Base-by-base conservation (phyloP, 2,888 invertebrate species). In the Arctia plantaginis region DNA sequence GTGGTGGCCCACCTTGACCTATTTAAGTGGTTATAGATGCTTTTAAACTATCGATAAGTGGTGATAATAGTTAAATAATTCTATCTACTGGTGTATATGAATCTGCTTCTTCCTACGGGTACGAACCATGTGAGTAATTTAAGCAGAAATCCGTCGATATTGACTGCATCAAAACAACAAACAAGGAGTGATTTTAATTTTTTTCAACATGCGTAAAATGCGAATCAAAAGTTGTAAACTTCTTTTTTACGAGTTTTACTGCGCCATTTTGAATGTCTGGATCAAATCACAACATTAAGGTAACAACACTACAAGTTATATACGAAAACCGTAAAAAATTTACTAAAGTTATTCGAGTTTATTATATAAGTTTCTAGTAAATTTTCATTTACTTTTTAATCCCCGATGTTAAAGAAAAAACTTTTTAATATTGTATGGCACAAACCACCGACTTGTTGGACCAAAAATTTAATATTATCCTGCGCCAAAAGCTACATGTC, bases 391-490 rank as follows among this genome's bases (percentile, higher is more conserved):
- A 68, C 20, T 12, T 27, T 27, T 51, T 15, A 69, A 70, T 20
- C 51, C 27, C 39, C 44, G 35, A 66, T 62, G 62, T 71, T 64
- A 59, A 51, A 68, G 8, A 74, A 20, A 67, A 59, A 65, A 75
- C 73, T n/a, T 44, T 69, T 39, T 64, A 47, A 74, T n/a, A 27
- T 76, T 20, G 18, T n/a, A 55, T 41, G 59, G 59, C 55, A 72
- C 12, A 33, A 15, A 20, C 66, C 55, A 33, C 69, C 27, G 55
- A 15, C 33, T 47, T 39, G 33, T 72, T 75, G 74, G 80, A 71
- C 59, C 72, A 73, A 78, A 79, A 80, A 72, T 59, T 71, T 71
- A 72, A 76, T 75, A 68, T 59, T 72, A 62, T 68, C 30, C 71
- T 66, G 72, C 65, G 69, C n/a, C 74, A 77, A 81, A 80, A 71